Percentiles rank a stretch among this genome's conserved stretches.
Evolutionary conservation across 1,140 invertebrate genomes (phyloP).

Genomic region (Caligus rogercresseyi): DNA sequence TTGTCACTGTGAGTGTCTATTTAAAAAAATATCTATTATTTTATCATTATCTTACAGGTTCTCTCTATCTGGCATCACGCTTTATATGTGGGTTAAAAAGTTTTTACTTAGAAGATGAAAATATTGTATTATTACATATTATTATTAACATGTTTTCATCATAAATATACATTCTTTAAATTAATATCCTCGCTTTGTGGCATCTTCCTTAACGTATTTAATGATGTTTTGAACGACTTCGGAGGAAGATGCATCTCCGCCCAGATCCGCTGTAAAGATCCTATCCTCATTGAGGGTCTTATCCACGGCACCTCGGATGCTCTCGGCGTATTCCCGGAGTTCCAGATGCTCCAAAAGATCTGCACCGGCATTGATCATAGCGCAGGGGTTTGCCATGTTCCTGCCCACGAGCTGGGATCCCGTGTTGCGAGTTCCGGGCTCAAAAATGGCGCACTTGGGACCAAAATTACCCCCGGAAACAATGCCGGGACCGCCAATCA

Average conservation of each 20-base stretch:
- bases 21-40: background rate
- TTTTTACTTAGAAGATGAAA: background rate
- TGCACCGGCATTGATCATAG: constrained; percentile 76
- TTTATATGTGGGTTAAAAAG: constrained; percentile 6
- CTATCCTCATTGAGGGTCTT: constrained; percentile 65
- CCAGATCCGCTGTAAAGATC: constrained; percentile 49
- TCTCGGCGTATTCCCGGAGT: constrained; percentile 54
- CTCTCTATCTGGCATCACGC: background rate
- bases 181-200: background rate
- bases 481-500: constrained; percentile 89
- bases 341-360: constrained; percentile 83
- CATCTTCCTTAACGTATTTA: constrained; percentile 28
- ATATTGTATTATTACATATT: background rate
- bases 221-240: constrained; percentile 43
- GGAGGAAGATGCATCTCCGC: constrained; percentile 38
- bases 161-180: background rate
- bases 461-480: constrained; percentile 89
- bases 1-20: background rate
- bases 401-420: constrained; percentile 79
- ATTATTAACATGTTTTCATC: background rate
- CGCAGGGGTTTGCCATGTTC: constrained; percentile 92
- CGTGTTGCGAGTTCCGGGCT: constrained; percentile 85
- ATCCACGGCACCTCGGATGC: constrained; percentile 53
- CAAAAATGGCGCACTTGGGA: constrained; percentile 67
- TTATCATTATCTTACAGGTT: background rate